Percentiles rank a stretch among this genome's conserved stretches.
phyloP scores from a whole-genome alignment of 2,888 invertebrate genomes.

The Drosophila anomalata region DNA sequence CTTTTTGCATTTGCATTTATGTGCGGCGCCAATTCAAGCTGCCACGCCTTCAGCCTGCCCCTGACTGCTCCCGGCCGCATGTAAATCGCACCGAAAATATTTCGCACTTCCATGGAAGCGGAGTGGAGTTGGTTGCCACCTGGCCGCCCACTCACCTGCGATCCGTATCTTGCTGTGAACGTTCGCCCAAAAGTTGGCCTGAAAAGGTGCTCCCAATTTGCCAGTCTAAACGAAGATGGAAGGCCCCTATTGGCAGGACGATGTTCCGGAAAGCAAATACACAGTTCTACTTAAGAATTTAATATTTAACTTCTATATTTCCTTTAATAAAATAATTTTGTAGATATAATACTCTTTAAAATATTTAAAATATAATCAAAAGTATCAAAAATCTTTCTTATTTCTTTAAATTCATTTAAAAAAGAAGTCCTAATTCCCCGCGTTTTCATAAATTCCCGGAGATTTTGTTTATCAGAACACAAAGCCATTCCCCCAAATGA shows the following conservation, averaged over 20 bases:
- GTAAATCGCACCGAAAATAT: slow-evolving; percentile 76
- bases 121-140: not conserved
- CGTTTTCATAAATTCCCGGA: not conserved
- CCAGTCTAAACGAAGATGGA: slow-evolving; percentile 28
- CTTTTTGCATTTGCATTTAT: slow-evolving; percentile 73
- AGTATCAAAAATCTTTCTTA: too few species aligned
- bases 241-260: slow-evolving; percentile 8
- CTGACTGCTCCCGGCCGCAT: slow-evolving; percentile 52
- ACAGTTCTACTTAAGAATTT: too few species aligned
- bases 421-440: too few species aligned
- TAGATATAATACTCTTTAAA: too few species aligned
- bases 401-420: too few species aligned
- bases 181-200: slow-evolving; percentile 34
- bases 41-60: slow-evolving; percentile 13
- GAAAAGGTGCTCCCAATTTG: slow-evolving; percentile 45
- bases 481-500: too few species aligned
- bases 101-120: slow-evolving; percentile 67
- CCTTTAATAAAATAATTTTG: not conserved
- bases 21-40: slow-evolving; percentile 61
- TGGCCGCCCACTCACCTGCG: slow-evolving; percentile 15
- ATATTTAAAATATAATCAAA: too few species aligned
- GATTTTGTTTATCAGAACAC: not conserved
- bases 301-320: too few species aligned
- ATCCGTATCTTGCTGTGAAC: slow-evolving; percentile 23
- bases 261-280: slow-evolving; percentile 2